Base-by-base conservation (phyloP, 2,888 invertebrate genomes). In the Hipparchia sbordonii region DNA sequence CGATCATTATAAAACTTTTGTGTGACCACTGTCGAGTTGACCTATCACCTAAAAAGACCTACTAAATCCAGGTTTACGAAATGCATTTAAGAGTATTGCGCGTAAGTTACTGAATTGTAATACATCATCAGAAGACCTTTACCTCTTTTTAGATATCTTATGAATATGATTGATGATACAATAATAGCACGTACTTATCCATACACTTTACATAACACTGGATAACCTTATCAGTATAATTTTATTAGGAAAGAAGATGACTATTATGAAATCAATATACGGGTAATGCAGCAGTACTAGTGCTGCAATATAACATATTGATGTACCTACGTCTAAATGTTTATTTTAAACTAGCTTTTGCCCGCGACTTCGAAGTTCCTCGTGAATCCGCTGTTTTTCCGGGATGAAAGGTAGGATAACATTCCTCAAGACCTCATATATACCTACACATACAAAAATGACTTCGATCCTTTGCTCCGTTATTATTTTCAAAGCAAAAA, bases 121-220 rank as follows among this genome's bases (percentile, higher is more conserved):
- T 10, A 51, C 23, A 46, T 65, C 61, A 61, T 57, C 48, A 62
- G 33, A 57, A 62, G 57, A 69, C 65, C 57, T 72, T 72, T 70
- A 66, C 57, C 45, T 61, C 65, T 69, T n/a, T 67, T 51, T 66
- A 46, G 72, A 70, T 72, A 74, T 74, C 63, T 60, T 67, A 67
- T 65, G 52, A 67, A 70, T 68, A 67, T 65, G 52, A 67, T 71
- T 68, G 81, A 79, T 86, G 86, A 89, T 86, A 87, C 86, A 87
- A 87, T 81, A 84, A 87, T 82, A 80, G 82, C 89, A 89, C 88
- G 88, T 89, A 89, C 84, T 83, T 85, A 85, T 83, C 79, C 82
- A 77, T 78, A 74, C 74, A 80, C 82, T 85, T 90, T 89, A 89
- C 89, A 87, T 89, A 87, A 90, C 85, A 82, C 79, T 79, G 12